These are phyloP conservation scores for Monochamus saltuarius DNA, from an alignment of 1,140 invertebrate genomes.

Conservation along the genomic window DNA sequence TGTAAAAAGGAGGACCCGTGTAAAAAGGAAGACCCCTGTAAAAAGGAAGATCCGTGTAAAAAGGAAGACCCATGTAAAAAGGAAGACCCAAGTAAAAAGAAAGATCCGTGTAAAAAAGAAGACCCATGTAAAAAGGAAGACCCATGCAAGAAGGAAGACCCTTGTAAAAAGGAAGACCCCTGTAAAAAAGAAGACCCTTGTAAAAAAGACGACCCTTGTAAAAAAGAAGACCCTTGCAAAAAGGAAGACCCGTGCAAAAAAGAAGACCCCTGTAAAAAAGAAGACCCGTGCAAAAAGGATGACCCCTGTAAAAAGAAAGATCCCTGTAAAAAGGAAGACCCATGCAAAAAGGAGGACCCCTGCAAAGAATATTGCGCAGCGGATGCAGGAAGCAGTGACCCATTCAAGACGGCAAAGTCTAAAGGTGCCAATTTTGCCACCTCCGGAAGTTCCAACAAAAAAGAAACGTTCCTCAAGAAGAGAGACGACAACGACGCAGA, in stretches of 20 bases:
- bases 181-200: conserved; percentile 21
- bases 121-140: conserved; percentile 18
- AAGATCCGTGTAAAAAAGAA: conserved; percentile 12
- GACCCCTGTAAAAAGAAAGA: conserved; percentile 17
- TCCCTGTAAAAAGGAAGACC: conserved; percentile 20
- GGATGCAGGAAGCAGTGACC: not conserved
- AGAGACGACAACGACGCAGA: not conserved
- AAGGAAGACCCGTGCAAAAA: conserved; percentile 13
- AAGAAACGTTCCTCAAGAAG: not conserved
- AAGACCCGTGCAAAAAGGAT: conserved; percentile 17
- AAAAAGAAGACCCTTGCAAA: conserved; percentile 5
- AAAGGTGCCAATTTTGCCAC: not conserved
- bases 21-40: conserved; percentile 16
- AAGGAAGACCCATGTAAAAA: conserved; percentile 30
- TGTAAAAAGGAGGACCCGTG: conserved; percentile 13
- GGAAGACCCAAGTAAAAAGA: conserved; percentile 2
- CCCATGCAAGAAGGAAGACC: conserved; percentile 16
- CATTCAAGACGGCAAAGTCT: conserved; percentile 1
- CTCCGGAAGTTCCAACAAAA: conserved; percentile 5
- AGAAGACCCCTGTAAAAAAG: conserved; percentile 15
- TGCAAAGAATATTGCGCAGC: too few species aligned
- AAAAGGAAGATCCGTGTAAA: conserved; percentile 19
- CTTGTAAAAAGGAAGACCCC: conserved; percentile 16
- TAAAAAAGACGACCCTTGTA: conserved; percentile 13
- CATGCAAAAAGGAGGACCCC: conserved; percentile 12